Conservation (phyloP, 2,113 vertebrate genomes). For the Crotalus viridis region DNA sequence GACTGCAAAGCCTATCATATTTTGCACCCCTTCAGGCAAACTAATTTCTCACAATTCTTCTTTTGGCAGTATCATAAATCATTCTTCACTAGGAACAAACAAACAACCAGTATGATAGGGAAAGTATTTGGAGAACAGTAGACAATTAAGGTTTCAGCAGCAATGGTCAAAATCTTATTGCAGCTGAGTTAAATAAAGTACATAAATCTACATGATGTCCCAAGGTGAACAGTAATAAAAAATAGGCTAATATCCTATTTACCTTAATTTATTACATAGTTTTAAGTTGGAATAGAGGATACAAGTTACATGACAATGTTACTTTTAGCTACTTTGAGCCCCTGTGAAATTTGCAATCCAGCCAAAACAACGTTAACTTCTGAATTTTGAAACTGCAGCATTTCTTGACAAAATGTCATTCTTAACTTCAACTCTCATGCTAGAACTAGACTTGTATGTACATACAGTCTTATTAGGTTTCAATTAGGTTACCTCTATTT, state of each 20-base stretch:
- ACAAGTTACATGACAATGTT: neutral
- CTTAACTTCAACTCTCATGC: neutral
- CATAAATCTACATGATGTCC: neutral
- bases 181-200: neutral
- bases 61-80: neutral
- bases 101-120: neutral
- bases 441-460: neutral
- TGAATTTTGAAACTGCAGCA: neutral
- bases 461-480: neutral
- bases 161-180: neutral
- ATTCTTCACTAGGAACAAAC: neutral
- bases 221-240: neutral
- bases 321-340: neutral
- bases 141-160: neutral
- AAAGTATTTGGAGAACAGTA: neutral
- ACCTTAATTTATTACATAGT: neutral
- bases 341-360: neutral
- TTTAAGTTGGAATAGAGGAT: neutral
- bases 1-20: neutral
- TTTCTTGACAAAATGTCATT: neutral
- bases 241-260: neutral
- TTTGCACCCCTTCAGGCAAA: neutral
- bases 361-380: neutral
- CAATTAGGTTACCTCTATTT: neutral
- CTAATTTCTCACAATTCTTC: neutral